Base-by-base conservation (phyloP, 2,113 vertebrate species). In the Oxyura jamaicensis region DNA sequence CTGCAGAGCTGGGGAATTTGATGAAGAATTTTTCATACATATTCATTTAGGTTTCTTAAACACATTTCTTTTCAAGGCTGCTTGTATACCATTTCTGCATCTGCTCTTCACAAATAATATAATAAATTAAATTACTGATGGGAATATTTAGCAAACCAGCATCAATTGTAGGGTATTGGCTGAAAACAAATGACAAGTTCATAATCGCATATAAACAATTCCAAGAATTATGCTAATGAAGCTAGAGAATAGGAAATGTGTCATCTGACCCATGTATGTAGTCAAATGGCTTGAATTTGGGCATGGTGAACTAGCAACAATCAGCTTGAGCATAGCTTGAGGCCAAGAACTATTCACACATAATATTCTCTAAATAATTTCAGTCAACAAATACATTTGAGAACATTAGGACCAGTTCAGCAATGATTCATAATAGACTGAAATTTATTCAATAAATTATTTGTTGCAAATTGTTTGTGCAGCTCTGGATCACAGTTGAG, bases 311-410 rank as follows among this genome's bases (percentile, higher is more conserved):
- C 31, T 62, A 92, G 21, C 69, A 79, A 84, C 36, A 65, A 92
- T 79, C 58, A 73, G 33, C 73, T 58, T 53, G 18, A 62, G 62
- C 14, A 39, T 44, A 69, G 41, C 81, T 91, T 84, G 78, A 88
- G 2, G 3, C 62, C 50, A 69, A 59, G 80, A 76, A 72, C 36
- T 86, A 69, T 84, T 93, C 74, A 41, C 66, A 73, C 10, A 13
- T 66, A 55, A 36, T 84, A 72, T 50, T 82, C 76, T 87, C 80
- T 67, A 93, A 87, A 94, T 84, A 89, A 86, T 83, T 92, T 95
- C 77, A 76, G 35, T 87, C 66, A 86, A 62, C 62, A 93, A 76
- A 84, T 68, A 41, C 35, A 23, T 94, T 84, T 93, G 80, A 86
- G 46, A 86, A 11, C 41, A 69, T 69, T 75, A 83, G 53, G 58